Conservation (phyloP, 2,113 vertebrate species). For the Rhagologus leucostigma region DNA sequence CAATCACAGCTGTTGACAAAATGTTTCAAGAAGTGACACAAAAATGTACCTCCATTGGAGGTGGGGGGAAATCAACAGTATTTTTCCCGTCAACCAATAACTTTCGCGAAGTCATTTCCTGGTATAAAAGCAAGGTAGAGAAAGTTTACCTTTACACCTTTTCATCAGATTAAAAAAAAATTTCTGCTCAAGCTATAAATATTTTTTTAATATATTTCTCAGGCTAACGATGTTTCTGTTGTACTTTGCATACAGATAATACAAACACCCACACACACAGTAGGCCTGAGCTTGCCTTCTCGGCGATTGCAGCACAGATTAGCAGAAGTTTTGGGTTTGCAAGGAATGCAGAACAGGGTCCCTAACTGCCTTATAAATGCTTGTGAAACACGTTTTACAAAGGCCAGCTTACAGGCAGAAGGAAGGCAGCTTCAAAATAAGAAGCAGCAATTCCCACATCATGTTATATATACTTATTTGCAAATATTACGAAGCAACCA, state of each 20-base stretch:
- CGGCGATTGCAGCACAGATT: not conserved
- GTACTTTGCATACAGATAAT: slow-evolving; percentile 6
- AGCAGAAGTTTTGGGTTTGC: slow-evolving; percentile 31
- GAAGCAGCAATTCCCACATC: not conserved
- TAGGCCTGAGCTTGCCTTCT: slow-evolving; percentile 48
- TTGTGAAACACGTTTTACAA: slow-evolving; percentile 27
- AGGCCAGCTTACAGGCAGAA: not conserved
- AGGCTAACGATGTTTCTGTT: not conserved
- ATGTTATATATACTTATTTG: not conserved
- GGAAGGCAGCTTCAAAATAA: not conserved
- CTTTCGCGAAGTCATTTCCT: not conserved
- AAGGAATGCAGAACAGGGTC: slow-evolving; percentile 39
- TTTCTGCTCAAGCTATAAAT: not conserved
- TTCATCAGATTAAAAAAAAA: not conserved
- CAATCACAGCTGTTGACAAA: not conserved
- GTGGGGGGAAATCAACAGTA: not conserved
- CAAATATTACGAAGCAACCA: not conserved
- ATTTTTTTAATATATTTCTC: not conserved
- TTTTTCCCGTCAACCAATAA: not conserved
- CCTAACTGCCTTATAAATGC: slow-evolving; percentile 9
- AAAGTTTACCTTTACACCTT: not conserved
- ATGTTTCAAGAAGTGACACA: not conserved
- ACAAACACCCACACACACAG: slow-evolving; percentile 8
- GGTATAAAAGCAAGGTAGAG: not conserved
- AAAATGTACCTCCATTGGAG: not conserved